Conservation (phyloP, 2,888 invertebrate genomes). For the Norana najaformis region DNA sequence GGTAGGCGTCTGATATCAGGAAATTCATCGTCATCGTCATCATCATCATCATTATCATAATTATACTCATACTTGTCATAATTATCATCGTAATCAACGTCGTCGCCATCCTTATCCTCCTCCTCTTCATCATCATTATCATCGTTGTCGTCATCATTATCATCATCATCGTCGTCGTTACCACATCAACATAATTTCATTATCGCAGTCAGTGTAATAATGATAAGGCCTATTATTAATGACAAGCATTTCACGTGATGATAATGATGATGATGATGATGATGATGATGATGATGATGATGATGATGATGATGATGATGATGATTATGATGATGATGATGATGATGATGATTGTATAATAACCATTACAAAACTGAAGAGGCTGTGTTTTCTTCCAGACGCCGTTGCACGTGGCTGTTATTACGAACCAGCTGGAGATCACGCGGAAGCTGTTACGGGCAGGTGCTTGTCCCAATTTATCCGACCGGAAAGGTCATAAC, state of each 20-base stretch:
- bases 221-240: too few relatives aligned
- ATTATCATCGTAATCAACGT: conserved; percentile 27
- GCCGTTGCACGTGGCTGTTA: conserved; percentile 42
- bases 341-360: conserved; percentile 28
- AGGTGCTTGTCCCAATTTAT: conserved; percentile 36
- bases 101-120: conserved; percentile 21
- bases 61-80: conserved; percentile 29
- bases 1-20: background rate
- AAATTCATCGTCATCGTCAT: background rate
- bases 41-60: conserved; percentile 24
- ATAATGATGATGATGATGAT: conserved; percentile 16
- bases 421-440: conserved; percentile 34
- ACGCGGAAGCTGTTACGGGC: conserved; percentile 30
- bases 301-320: conserved; percentile 35
- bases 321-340: conserved; percentile 36
- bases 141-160: conserved; percentile 30
- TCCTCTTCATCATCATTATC: conserved; percentile 25
- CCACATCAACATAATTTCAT: too few relatives aligned
- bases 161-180: conserved; percentile 30
- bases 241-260: too few relatives aligned
- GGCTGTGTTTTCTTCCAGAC: conserved; percentile 39
- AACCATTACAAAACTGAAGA: conserved; percentile 31
- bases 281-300: conserved; percentile 33
- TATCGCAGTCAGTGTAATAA: too few relatives aligned
- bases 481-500: conserved; percentile 41